Conservation (phyloP, 37 sponge, comb jelly and placozoan species). For the Dysidea cf. avara region DNA sequence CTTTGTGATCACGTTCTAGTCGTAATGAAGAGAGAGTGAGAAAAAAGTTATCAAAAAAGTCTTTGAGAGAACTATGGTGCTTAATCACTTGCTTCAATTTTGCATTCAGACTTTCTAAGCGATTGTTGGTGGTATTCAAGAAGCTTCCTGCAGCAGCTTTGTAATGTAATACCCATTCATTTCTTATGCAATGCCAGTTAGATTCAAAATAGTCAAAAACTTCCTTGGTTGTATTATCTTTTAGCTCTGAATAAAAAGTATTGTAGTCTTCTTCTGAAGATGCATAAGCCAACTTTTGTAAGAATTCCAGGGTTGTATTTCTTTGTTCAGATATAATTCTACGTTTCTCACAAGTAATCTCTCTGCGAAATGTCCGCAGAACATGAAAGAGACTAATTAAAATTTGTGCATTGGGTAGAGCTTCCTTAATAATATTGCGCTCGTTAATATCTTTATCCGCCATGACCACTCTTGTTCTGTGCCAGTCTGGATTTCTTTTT, state of each 20-base stretch:
- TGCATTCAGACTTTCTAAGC: conserved; percentile 42
- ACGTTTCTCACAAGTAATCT: conserved; percentile 54
- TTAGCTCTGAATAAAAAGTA: conserved; percentile 14
- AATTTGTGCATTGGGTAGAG: conserved; percentile 36
- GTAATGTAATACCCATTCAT: conserved; percentile 62
- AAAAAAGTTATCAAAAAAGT: conserved; percentile 19
- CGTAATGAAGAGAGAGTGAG: conserved; percentile 12
- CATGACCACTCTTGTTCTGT: conserved; percentile 27
- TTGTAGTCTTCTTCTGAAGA: conserved; percentile 39
- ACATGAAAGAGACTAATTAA: conserved; percentile 65
- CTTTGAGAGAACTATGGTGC: conserved; percentile 23
- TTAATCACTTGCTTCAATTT: conserved; percentile 49
- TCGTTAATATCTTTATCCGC: conserved; percentile 65
- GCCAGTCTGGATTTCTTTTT: conserved; percentile 31
- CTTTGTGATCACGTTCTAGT: conserved; percentile 49
- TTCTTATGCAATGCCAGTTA: conserved; percentile 62
- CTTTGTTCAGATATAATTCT: conserved; percentile 42
- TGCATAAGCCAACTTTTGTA: conserved; percentile 56
- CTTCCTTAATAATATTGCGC: conserved; percentile 21
- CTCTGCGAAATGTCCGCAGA: conserved; percentile 32
- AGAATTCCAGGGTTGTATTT: conserved; percentile 16
- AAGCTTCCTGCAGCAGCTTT: conserved; percentile 39
- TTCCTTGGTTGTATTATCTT: not conserved
- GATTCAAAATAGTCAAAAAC: conserved; percentile 54
- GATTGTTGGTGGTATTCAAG: conserved; percentile 54